Base-by-base conservation (phyloP, 2,888 invertebrate species). In the Pristionchus entomophagus region DNA sequence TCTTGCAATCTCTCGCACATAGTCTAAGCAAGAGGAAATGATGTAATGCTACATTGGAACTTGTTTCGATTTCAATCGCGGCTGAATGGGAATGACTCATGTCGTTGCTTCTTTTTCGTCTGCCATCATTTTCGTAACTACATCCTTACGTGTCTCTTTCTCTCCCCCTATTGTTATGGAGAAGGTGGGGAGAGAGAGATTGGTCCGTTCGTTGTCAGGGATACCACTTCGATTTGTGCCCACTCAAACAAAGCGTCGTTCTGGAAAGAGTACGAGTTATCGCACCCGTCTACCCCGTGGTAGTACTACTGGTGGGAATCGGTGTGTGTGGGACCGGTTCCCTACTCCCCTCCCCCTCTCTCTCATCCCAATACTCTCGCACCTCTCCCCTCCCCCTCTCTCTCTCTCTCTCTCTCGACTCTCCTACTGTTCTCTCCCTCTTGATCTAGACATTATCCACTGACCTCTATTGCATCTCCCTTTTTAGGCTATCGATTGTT, bases 401-500 rank as follows among this genome's bases (percentile, higher is more conserved):
- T n/a, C n/a, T 51, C 78, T 8, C 32, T 49, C 78, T 49, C 29
- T 51, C 51, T 51, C 32, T 80, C 51, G 78, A 45, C 78, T 80
- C 19, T 80, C 51, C 78, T 51, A 45, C 78, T 80, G 32, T 80
- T 80, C 78, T 51, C 49, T 80, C 51, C 32, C 78, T 80, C 49
- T 49, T 51, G 78, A 80, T 80, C 78, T 51, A 49, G 35, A 38
- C 51, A 49, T 51, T 49, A 80, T 80, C 78, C 78, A 17, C 41
- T 80, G 78, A 80, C 78, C 78, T 80, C 78, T 80, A 51, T 80
- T 26, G 49, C 78, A 51, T 51, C 32, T 45, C 32, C 51, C 32
- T 80, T 35, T 73, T 77, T 77, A 51, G 51, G 49, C 78, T 51
- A 80, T 80, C 78, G 78, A 80, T 80, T 29, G n/a, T 49, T 80